Base-by-base conservation (phyloP, 2,113 vertebrate genomes). In the Podilymbus podiceps region DNA sequence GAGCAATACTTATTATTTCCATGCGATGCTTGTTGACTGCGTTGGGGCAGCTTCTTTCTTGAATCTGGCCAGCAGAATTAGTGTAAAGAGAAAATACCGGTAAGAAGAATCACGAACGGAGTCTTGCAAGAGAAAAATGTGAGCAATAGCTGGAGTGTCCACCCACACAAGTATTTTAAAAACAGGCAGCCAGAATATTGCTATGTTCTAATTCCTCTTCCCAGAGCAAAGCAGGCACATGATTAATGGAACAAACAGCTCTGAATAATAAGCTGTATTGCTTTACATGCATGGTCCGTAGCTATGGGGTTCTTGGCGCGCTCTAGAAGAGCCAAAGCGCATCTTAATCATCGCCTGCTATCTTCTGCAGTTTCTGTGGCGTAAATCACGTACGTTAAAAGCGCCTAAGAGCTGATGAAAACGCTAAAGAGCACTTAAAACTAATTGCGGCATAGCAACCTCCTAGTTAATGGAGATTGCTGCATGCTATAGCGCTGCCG, bases 141-240 rank as follows among this genome's bases (percentile, higher is more conserved):
- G 83, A 90, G 88, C 55, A 90, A 74, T 16, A 68, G 72, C 62
- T 67, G 78, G 75, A 93, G 52, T 30, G 38, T 66, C 89, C 50
- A 80, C 92, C 90, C 88, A 94, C 82, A 71, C 42, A 3, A 1
- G 38, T 27, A 33, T 73, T 89, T 88, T 72, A 79, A 69, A 85
- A 95, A 83, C 86, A 76, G 77, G 93, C 91, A 93, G 91, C 58
- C 72, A 59, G 95, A 80, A 56, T 50, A 78, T 30, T 24, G 55
- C 60, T 30, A 3, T 53, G 33, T 72, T 78, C 64, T 50, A 40
- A 19, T 72, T 67, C 42, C 90, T 62, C 75, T 83, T 85, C 53
- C 62, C 79, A 19, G 88, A 56, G 76, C 50, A 52, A 35, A 67
- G 85, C 85, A 59, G 86, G 75, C 42, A 42, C 21, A 11, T 72